Conservation (phyloP, 2,888 invertebrate species). For the Bembecia ichneumoniformis region DNA sequence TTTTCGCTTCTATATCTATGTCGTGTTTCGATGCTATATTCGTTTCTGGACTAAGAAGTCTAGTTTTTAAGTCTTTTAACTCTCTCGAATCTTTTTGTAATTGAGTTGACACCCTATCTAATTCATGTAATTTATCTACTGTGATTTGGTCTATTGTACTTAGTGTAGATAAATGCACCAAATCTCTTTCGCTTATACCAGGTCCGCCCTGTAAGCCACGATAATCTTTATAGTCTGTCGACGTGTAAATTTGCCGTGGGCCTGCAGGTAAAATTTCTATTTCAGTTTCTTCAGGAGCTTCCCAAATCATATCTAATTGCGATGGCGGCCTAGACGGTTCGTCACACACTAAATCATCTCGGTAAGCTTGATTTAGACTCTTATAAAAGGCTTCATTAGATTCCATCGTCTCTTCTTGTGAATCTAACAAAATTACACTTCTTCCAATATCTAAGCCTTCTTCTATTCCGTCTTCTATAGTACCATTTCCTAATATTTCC, state of each 20-base stretch:
- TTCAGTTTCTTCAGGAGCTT: slow-evolving; percentile 83
- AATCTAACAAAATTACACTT: slow-evolving; percentile 47
- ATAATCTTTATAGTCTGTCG: slow-evolving; percentile 85
- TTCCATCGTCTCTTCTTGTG: slow-evolving; percentile 72
- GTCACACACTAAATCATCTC: slow-evolving; percentile 81
- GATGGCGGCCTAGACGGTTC: slow-evolving; percentile 77
- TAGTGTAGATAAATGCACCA: slow-evolving; percentile 81
- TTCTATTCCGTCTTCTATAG: slow-evolving; percentile 77
- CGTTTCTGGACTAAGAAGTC: slow-evolving; percentile 77
- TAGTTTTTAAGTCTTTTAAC: slow-evolving; percentile 80
- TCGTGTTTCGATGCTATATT: slow-evolving; percentile 54
- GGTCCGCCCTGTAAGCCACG: slow-evolving; percentile 77
- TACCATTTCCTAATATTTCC: slow-evolving; percentile 77
- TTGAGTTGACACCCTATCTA: slow-evolving; percentile 82
- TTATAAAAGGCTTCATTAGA: slow-evolving; percentile 91
- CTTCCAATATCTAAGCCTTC: slow-evolving; percentile 75
- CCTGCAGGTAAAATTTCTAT: slow-evolving; percentile 67
- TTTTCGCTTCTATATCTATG: slow-evolving; percentile 72
- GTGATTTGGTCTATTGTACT: slow-evolving; percentile 84
- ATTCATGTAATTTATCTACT: slow-evolving; percentile 83
- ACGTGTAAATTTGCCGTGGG: slow-evolving; percentile 79
- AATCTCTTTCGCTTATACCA: slow-evolving; percentile 83
- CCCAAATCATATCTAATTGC: slow-evolving; percentile 89
- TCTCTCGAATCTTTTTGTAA: slow-evolving; percentile 85
- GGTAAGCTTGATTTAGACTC: slow-evolving; percentile 88